phyloP scores from a whole-genome alignment of 2,888 invertebrate genomes.

The Parthenolecanium corni region DNA sequence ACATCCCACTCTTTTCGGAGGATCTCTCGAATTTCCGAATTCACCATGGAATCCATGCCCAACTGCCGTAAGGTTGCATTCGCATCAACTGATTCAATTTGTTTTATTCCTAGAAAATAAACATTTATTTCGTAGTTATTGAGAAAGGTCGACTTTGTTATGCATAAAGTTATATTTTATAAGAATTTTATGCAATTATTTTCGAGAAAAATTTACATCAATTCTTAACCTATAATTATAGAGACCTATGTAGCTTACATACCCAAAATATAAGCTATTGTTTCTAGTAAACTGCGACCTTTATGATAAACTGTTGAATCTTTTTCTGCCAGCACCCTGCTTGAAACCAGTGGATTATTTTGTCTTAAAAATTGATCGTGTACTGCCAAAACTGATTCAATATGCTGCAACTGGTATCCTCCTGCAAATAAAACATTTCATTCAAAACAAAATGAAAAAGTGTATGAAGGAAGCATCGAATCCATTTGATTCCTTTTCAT shows the following conservation, averaged over 20 bases:
- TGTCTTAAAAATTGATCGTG: slow-evolving; percentile 56
- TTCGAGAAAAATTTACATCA: no score
- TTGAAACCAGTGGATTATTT: slow-evolving; percentile 53
- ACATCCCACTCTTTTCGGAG: slow-evolving; percentile 80
- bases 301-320: slow-evolving; percentile 48
- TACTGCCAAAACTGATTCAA: slow-evolving; percentile 65
- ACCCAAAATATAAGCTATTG: slow-evolving; percentile 50
- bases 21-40: slow-evolving; percentile 87
- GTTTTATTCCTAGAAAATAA: slow-evolving; percentile 43
- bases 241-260: no score
- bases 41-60: slow-evolving; percentile 95
- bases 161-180: no score
- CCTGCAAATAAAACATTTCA: slow-evolving; percentile 37
- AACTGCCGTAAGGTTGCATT: slow-evolving; percentile 71
- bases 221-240: no score
- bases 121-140: neutral
- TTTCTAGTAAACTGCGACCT: slow-evolving; percentile 56
- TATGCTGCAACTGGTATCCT: slow-evolving; percentile 76
- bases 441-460: no score
- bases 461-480: no score
- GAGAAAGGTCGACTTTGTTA: neutral
- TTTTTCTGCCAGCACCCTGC: slow-evolving; percentile 81
- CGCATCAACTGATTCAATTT: slow-evolving; percentile 55
- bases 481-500: no score
- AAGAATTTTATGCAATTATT: no score